A percentile compares a stretch with the other conserved stretches of the same genome.
Conservation (phyloP, 2,113 vertebrate species). For the Ailurus styani region DNA sequence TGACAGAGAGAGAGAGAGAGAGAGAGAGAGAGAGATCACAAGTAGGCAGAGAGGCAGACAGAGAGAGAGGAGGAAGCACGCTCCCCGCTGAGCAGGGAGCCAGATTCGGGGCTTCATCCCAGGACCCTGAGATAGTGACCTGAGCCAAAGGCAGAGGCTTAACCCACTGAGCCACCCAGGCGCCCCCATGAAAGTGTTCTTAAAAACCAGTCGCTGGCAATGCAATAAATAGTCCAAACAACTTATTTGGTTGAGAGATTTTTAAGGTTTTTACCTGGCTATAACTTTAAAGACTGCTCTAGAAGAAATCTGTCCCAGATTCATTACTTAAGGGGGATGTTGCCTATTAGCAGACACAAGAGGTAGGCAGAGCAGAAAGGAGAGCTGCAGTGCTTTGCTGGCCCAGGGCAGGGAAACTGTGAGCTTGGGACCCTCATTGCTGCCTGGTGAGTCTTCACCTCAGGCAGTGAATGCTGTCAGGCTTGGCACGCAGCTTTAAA, state of each 20-base stretch:
- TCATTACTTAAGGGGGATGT: not conserved
- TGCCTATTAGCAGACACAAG: not conserved
- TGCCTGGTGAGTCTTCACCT: not conserved
- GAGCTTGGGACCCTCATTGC: not conserved
- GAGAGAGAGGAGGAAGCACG: too few species aligned
- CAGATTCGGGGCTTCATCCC: too few species aligned
- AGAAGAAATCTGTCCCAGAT: conserved; percentile 2
- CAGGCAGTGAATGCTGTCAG: not conserved
- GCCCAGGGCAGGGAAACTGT: fast-evolving
- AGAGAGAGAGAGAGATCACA: too few species aligned
- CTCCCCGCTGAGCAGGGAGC: too few species aligned
- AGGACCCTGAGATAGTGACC: too few species aligned
- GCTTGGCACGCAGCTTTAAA: not conserved
- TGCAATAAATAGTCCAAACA: not conserved
- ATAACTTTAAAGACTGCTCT: not conserved
- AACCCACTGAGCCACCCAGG: too few species aligned
- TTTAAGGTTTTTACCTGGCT: not conserved
- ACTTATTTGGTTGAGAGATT: conserved; percentile 35
- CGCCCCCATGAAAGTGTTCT: conserved; percentile 19
- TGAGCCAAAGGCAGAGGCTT: too few species aligned
- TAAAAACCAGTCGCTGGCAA: not conserved
- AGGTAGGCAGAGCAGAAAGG: not conserved
- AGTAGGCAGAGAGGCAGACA: too few species aligned
- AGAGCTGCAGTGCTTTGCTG: fast-evolving
- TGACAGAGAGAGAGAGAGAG: too few species aligned